Evolutionary conservation across 2,888 invertebrate genomes (phyloP), one percentile per base, ranked within the genome.

Genomic region (Tubulanus polymorphus): DNA sequence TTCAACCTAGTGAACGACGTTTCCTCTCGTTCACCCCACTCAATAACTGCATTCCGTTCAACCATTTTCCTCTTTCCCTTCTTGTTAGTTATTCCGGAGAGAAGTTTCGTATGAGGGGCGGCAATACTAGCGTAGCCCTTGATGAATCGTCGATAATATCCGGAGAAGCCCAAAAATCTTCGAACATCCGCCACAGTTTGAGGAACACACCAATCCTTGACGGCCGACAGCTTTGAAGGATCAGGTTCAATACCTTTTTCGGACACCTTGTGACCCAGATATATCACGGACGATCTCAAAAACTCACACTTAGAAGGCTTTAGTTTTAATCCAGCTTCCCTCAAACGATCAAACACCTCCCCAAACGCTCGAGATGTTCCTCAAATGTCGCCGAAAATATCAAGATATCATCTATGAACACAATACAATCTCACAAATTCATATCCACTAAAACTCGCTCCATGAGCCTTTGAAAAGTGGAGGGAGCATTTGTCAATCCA

Each of bases 221-320:
- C 32, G 23, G 57, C 57, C 15, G 47, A 27, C 20, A 46, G 46
- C 37, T 59, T 60, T 3, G 53, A 51, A 20, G 54, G 55, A 28
- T 59, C 56, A 8, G 61, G 54, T 5, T 29, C 35, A 23, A 57
- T 53, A 23, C 57, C 59, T 0, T 61, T 23, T 1, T 28, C 49
- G 20, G 52, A 57, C 2, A 57, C 55, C 1, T 57, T 25, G 30
- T 61, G 59, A 27, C 61, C 57, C 26, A 61, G 23, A 25, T 57
- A 60, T 0, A 27, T 55, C 1, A 60, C 54, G 20, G 37, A 29
- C 6, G 28, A 32, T n/a, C 53, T 51, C 29, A 61, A 57, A 20
- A 57, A 51, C 29, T 57, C 58, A 47, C 55, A 59, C 28, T 60
- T 60, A 2, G 45, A 46, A 15, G 57, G 57, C 23, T 60, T 57